These are phyloP conservation scores for Incurvaria masculella DNA, from an alignment of 2,888 invertebrate genomes.

Conservation along the genomic window DNA sequence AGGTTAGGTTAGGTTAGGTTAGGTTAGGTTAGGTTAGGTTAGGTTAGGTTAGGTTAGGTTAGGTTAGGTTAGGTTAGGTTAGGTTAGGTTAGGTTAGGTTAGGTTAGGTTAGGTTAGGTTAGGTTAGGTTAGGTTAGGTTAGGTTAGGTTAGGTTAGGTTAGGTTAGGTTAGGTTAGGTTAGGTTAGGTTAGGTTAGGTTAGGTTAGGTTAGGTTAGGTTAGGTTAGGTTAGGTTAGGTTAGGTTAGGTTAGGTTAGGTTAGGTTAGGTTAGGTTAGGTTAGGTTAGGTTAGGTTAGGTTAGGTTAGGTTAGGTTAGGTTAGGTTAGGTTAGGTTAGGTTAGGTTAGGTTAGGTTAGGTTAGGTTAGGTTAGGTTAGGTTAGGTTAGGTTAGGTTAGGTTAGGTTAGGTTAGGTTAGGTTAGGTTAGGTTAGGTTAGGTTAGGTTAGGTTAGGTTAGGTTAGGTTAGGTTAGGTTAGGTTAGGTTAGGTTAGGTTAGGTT, in stretches of 20 bases:
- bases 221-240: conserved; percentile 9
- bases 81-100: conserved; percentile 7
- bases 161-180: conserved; percentile 7
- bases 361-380: conserved; percentile 9
- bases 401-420: conserved; percentile 8
- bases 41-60: conserved; percentile 8
- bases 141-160: conserved; percentile 8
- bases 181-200: conserved; percentile 9
- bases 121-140: conserved; percentile 7
- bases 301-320: conserved; percentile 9
- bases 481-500: conserved; percentile 8
- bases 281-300: conserved; percentile 8
- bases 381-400: conserved; percentile 9
- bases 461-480: conserved; percentile 8
- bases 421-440: conserved; percentile 9
- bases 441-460: conserved; percentile 8
- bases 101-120: conserved; percentile 7
- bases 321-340: conserved; percentile 8
- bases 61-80: conserved; percentile 8
- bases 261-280: conserved; percentile 8
- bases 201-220: conserved; percentile 9
- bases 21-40: conserved; percentile 8
- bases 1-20: conserved; percentile 9
- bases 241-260: conserved; percentile 9
- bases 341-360: conserved; percentile 9